Evolutionary conservation across 53 echinoderm and acorn worm genomes (phyloP).

Genomic region (Mesocentrotus franciscanus): DNA sequence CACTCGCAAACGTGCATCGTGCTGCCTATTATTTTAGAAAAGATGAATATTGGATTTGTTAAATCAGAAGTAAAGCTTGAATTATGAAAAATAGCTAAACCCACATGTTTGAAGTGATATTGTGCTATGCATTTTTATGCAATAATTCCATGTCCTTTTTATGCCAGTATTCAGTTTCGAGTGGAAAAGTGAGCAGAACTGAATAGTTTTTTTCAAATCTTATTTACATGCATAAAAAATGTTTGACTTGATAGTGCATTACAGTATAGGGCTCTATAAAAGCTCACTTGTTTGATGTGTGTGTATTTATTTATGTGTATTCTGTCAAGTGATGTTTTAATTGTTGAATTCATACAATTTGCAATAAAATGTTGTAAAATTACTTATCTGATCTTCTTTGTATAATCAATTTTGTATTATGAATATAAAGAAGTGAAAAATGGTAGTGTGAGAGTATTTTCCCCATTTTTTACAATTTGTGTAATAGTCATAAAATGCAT

Average conservation of each 20-base stretch:
- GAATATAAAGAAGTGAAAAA: too few species aligned
- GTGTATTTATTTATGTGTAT: neutral
- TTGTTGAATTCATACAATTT: neutral
- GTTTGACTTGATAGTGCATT: neutral
- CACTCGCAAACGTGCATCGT: constrained; percentile 84
- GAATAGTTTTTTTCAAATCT: neutral
- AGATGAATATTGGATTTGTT: neutral
- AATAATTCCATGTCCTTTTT: neutral
- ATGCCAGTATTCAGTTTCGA: neutral
- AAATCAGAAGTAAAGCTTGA: neutral
- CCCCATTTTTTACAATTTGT: too few species aligned
- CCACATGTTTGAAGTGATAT: neutral
- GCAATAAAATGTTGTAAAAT: neutral
- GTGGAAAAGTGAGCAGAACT: neutral
- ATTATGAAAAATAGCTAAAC: neutral
- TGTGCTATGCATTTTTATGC: neutral
- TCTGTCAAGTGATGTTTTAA: neutral
- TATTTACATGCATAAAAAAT: neutral
- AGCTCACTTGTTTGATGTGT: neutral
- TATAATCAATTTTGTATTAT: too few species aligned
- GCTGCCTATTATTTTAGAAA: constrained; percentile 72
- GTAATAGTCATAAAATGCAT: too few species aligned
- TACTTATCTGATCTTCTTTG: too few species aligned
- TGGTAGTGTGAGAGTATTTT: too few species aligned
- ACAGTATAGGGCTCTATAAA: neutral